Evolutionary conservation across 2,113 vertebrate genomes (phyloP), one percentile per base, ranked within the genome.

Genomic region (Dermatemys mawii): DNA sequence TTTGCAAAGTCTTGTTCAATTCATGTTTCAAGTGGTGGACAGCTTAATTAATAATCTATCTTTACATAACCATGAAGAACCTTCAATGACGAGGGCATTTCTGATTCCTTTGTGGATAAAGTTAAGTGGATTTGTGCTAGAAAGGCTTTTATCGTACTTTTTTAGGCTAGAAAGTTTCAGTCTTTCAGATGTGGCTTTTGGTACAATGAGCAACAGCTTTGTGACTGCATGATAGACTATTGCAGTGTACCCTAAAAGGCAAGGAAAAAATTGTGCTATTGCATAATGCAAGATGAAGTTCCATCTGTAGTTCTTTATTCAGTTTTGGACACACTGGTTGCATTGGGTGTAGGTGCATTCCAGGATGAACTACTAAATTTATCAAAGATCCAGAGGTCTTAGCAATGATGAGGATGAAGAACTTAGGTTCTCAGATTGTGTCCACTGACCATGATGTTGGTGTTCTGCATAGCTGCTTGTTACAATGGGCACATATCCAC

Each of bases 311-410:
- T 54, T 1, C 1, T 44, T 81, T 27, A 60, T 84, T 46, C 41
- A 11, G 2, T 49, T 85, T 76, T 79, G 5, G n/a, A 3, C 60
- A 6, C 1, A 8, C 44, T 0, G 49, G 44, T 21, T 80, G 27
- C 24, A 27, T 16, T 26, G 73, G 73, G 3, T 27, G 41, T 76
- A 46, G 73, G 19, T 46, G 73, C 24, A 26, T 46, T 76, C 73
- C 13, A 14, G 38, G 41, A 46, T 76, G 24, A 76, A 76, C 22
- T n/a, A 70, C 19, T 38, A 38, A 38, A 22, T 70, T 44, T 27
- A 46, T 46, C 13, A 13, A 76, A 76, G 8, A 46, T 76, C 22
- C 26, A 46, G 73, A 46, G 24, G 41, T 46, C 24, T 46, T 76
- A 76, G 13, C 38, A 76, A 76, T 76, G 73, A 27, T 76, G 73